phyloP scores from a whole-genome alignment of 2,888 invertebrate species.

The Strigamia crassipes region DNA sequence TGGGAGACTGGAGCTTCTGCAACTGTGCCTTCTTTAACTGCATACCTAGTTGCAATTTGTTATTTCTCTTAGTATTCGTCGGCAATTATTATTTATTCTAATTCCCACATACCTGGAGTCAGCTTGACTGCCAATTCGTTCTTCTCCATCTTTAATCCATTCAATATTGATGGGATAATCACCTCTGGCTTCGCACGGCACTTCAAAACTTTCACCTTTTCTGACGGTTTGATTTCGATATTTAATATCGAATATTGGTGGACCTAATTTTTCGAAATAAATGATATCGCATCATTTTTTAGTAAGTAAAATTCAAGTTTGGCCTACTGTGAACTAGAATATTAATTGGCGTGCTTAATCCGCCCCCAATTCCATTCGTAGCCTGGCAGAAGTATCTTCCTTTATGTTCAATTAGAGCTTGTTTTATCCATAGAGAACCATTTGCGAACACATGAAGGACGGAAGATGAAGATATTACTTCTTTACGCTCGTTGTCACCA shows the following conservation, averaged over 20 bases:
- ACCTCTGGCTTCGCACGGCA: conserved; percentile 79
- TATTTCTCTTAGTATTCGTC: neutral
- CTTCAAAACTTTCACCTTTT: conserved; percentile 84
- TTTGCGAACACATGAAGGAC: conserved; percentile 84
- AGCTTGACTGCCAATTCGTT: conserved; percentile 40
- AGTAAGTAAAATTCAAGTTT: neutral
- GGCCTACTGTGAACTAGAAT: conserved; percentile 41
- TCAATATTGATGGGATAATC: conserved; percentile 93
- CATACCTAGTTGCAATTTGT: conserved; percentile 29
- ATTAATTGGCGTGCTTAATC: conserved; percentile 62
- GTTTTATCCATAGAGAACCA: conserved; percentile 85
- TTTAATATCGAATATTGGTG: conserved; percentile 91
- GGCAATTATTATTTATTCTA: neutral
- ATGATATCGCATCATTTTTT: neutral
- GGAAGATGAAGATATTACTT: conserved; percentile 24
- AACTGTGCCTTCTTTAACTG: conserved; percentile 46
- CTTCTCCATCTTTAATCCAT: conserved; percentile 66
- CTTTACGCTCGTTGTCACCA: conserved; percentile 44
- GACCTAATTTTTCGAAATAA: conserved; percentile 65
- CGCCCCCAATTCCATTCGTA: conserved; percentile 93
- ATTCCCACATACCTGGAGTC: conserved; percentile 68
- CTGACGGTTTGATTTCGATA: conserved; percentile 87
- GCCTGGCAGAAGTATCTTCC: conserved; percentile 95
- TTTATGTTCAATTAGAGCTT: conserved; percentile 90
- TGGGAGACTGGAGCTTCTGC: conserved; percentile 47